Base-by-base conservation (phyloP, 2,888 invertebrate genomes). In the Euspilapteryx auroguttella region DNA sequence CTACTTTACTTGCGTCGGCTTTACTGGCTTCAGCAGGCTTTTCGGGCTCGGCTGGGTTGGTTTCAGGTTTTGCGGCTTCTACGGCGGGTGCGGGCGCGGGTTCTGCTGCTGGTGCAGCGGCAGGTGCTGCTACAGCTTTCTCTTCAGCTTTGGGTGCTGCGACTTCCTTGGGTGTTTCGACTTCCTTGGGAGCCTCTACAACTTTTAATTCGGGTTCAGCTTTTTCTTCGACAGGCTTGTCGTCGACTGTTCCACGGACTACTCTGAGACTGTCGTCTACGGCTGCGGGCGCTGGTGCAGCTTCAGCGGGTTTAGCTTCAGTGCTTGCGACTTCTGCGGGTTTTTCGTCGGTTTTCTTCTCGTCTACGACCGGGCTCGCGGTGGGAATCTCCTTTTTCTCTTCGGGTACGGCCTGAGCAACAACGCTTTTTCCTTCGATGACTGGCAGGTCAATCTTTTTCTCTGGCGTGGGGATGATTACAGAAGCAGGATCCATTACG, bases 231-330 rank as follows among this genome's bases (percentile, higher is more conserved):
- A 21, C 32, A 28, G 11, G 53, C 43, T 28, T 48, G 29, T 57
- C 64, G 30, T 56, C 59, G 13, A 59, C 51, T 5, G 68, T 62
- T 27, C 65, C 71, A 21, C 75, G 64, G 11, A 66, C 50, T 31
- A 69, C 62, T 21, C 68, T 49, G 10, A 56, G 41, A 23, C 42
- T 42, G 11, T 64, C 64, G 14, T 57, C 57, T 28, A 37, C 17
- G 17, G 17, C 17, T 6, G 17, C 17, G 17, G 17, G 17, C n/a
- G 35, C 25, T 20, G 29, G 32, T 12, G 39, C 31, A 14, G 33
- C 23, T 4, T 29, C 29, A 30, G 27, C 32, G 29, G 28, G 30
- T 25, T 28, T 32, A 25, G 6, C 20, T 11, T 33, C 28, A 8
- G 37, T 35, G 30, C 40, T 39, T 9, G 15, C 28, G 27, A 36